Base-by-base conservation (phyloP, 2,797 vertebrate genomes). In the Dendrocincla fuliginosa region DNA sequence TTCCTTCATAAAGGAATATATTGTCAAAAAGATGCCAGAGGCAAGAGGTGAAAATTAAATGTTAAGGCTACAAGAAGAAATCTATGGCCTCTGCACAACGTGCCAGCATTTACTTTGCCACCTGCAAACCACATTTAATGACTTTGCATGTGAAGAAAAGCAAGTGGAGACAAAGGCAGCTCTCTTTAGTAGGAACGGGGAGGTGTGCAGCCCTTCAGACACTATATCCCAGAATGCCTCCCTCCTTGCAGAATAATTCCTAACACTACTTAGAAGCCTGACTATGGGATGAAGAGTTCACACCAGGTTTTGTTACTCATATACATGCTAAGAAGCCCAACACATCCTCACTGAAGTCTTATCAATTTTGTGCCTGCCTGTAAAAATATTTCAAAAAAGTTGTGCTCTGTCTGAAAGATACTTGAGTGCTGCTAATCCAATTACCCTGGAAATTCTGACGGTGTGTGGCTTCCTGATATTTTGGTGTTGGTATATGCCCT, bases 31-130 rank as follows among this genome's bases (percentile, higher is more conserved):
- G 91, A 74, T 2, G 63, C 90, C 84, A 3, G 42, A 42, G 56
- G 73, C 60, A 52, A 7, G 41, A 92, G 49, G 37, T 68, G 71
- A 47, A 95, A 95, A 93, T 67, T 65, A 64, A 84, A 27, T 74
- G 78, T 11, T 46, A 56, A 61, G 6, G 33, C 27, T 86, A 55
- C 76, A 65, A 46, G 87, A 91, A 37, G 49, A 37, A 37, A 30
- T 46, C 42, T 60, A 32, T 15, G 57, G 47, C 65, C 22, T 57
- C 17, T 33, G 46, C 78, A 68, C 28, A n/a, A 56, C 17, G 25
- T 80, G 81, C 30, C 65, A 78, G 39, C 52, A 39, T 28, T 89
- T 77, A 68, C 78, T 91, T 53, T 77, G 50, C 23, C 60, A 90
- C 78, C 76, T 74, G 30, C 47, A 91, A 50, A 91, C 56, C 60